These are phyloP conservation scores for Neodiprion pinetum DNA, from an alignment of 1,140 invertebrate species.

Conservation along the genomic window DNA sequence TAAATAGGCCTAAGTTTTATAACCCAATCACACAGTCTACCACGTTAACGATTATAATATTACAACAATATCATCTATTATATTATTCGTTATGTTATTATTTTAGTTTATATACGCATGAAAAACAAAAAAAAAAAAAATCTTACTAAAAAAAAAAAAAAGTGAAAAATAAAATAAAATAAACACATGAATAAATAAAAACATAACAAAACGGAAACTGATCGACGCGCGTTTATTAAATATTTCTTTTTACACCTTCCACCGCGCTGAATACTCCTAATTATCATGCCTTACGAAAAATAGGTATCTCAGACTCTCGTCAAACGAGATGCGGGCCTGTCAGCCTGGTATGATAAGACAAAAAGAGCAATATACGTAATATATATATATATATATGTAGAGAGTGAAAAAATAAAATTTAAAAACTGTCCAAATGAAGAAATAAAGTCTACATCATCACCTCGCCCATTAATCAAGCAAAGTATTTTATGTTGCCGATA, in stretches of 20 bases:
- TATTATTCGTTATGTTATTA: neutral
- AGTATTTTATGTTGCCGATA: neutral
- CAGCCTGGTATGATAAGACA: too few species aligned
- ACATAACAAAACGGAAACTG: neutral
- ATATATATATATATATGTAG: neutral
- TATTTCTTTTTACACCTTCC: too few species aligned
- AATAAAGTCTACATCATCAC: neutral
- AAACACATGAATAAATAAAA: neutral
- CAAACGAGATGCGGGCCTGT: too few species aligned
- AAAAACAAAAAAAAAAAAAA: neutral
- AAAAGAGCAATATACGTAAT: neutral
- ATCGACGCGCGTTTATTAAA: too few species aligned
- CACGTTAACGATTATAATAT: neutral
- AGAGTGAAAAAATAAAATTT: neutral
- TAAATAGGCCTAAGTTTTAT: neutral
- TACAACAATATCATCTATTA: neutral
- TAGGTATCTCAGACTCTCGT: too few species aligned
- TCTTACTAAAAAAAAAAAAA: neutral
- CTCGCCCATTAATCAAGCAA: neutral
- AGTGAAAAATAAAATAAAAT: neutral
- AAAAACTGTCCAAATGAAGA: too few species aligned
- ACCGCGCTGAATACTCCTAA: neutral
- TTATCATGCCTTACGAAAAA: neutral
- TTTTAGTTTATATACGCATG: conserved; percentile 4
- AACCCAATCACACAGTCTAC: conserved; percentile 1